Percentiles rank a stretch among this genome's conserved stretches.
Evolutionary conservation across 2,113 vertebrate genomes (phyloP).

Genomic region (Orcinus orca): DNA sequence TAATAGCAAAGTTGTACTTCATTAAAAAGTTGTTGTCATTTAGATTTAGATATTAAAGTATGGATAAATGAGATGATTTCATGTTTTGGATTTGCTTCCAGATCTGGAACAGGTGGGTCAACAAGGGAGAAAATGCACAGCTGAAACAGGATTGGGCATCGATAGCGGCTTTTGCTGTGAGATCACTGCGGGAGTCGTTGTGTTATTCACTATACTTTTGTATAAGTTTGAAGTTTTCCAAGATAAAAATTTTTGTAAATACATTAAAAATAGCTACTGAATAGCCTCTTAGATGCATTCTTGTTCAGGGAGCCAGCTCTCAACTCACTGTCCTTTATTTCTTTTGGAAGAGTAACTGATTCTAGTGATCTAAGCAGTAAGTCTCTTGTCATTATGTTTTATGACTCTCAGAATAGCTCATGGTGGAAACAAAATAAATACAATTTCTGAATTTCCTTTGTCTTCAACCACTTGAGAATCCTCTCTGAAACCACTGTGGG

Average conservation of each 20-base stretch:
- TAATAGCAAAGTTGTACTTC: background rate
- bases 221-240: background rate
- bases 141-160: background rate
- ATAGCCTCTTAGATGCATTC: background rate
- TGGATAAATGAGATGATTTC: background rate
- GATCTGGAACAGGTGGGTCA: background rate
- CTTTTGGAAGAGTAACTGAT: conserved; percentile 18
- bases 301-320: background rate
- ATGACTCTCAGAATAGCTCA: conserved; percentile 40
- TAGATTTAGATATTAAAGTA: conserved; percentile 17
- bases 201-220: background rate
- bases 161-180: too few relatives aligned
- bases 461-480: conserved; percentile 48
- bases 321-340: background rate
- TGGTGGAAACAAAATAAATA: conserved; percentile 55
- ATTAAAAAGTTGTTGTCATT: background rate
- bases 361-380: conserved; percentile 9
- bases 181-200: background rate
- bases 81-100: background rate
- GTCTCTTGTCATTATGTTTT: background rate
- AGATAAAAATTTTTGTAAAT: background rate
- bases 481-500: conserved; percentile 59
- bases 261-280: background rate
- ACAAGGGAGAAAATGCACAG: background rate
- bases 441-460: conserved; percentile 70